Evolutionary conservation across 2,888 invertebrate genomes (phyloP).

Genomic region (Rhabditophanes sp.): DNA sequence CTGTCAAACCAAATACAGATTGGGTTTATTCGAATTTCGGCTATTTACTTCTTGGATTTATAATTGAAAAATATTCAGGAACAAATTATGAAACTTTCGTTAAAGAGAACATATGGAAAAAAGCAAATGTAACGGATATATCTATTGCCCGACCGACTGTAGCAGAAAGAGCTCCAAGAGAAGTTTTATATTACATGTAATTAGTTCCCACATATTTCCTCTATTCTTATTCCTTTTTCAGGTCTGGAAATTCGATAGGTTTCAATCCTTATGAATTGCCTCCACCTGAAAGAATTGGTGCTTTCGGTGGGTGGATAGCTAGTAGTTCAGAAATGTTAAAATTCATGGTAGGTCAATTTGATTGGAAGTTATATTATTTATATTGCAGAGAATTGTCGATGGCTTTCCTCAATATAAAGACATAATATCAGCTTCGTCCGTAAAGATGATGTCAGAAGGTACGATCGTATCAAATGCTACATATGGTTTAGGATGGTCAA

Average conservation of each 20-base stretch:
- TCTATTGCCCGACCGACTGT: slow-evolving; percentile 35
- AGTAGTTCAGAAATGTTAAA: slow-evolving; percentile 37
- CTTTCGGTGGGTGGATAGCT: slow-evolving; percentile 44
- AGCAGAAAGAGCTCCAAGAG: slow-evolving; percentile 30
- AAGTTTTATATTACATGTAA: slow-evolving; percentile 43
- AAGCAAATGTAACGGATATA: slow-evolving; percentile 33
- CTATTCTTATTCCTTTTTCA: too few species aligned
- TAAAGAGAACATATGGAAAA: slow-evolving; percentile 34
- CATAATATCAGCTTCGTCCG: slow-evolving; percentile 9
- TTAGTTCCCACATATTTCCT: too few species aligned
- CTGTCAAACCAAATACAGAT: slow-evolving; percentile 23
- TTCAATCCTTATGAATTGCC: slow-evolving; percentile 43
- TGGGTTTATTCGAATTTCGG: slow-evolving; percentile 44
- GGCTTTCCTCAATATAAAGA: slow-evolving; percentile 18
- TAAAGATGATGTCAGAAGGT: slow-evolving; percentile 2
- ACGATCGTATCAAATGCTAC: slow-evolving; percentile 6
- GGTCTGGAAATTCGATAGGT: slow-evolving; percentile 20
- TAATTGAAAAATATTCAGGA: slow-evolving; percentile 30
- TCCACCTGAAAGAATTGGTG: slow-evolving; percentile 37
- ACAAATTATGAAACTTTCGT: slow-evolving; percentile 36
- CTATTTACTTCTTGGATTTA: slow-evolving; percentile 35
- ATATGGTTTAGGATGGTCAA: slow-evolving; percentile 39
- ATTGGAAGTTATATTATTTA: too few species aligned
- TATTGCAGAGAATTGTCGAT: slow-evolving; percentile 25
- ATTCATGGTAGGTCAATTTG: slow-evolving; percentile 20